Percentiles rank a stretch among this genome's conserved stretches.
Evolutionary conservation across 2,888 invertebrate genomes (phyloP).

Genomic region (Galerucella nymphaeae): DNA sequence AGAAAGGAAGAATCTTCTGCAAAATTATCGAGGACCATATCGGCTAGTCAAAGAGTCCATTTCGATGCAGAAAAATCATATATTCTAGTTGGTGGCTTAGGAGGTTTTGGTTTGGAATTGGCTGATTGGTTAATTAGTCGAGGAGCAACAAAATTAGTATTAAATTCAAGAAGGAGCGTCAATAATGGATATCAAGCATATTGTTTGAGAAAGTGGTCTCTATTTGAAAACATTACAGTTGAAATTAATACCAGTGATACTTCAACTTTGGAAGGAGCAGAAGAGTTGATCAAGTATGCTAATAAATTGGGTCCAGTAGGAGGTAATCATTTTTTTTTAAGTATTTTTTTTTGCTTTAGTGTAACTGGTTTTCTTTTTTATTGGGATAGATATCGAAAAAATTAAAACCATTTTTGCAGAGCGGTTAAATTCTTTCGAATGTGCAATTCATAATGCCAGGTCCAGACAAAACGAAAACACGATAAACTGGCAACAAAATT

Average conservation of each 20-base stretch:
- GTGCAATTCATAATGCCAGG: no score
- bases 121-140: conserved; percentile 86
- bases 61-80: conserved; percentile 66
- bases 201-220: conserved; percentile 60
- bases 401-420: no score
- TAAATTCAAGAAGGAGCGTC: conserved; percentile 85
- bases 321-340: conserved; percentile 68
- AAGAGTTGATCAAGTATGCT: conserved; percentile 73
- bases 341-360: no score
- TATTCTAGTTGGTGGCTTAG: conserved; percentile 83
- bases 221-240: conserved; percentile 66
- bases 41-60: conserved; percentile 30
- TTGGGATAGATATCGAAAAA: no score
- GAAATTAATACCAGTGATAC: conserved; percentile 78
- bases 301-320: conserved; percentile 76
- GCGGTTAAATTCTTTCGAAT: no score
- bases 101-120: conserved; percentile 92
- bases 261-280: conserved; percentile 76
- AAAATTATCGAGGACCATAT: conserved; percentile 3
- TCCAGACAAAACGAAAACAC: no score
- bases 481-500: no score
- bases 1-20: conserved; percentile 47
- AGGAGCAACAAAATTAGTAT: conserved; percentile 81
- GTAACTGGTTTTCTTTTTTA: no score
- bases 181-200: conserved; percentile 85